phyloP scores from a whole-genome alignment of 2,797 vertebrate species.

The Loriculus beryllinus region DNA sequence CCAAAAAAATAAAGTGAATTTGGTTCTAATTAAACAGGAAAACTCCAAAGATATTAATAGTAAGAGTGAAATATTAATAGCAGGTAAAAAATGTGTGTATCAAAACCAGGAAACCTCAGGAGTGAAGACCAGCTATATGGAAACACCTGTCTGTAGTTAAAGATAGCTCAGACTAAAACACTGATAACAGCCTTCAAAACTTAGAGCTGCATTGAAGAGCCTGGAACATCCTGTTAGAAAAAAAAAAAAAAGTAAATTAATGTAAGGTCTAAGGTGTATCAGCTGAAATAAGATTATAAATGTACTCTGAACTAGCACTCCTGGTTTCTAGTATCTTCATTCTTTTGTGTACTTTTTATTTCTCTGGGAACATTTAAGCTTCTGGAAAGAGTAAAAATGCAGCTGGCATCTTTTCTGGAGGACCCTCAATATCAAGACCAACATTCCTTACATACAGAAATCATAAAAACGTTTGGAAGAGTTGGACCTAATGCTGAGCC shows the following conservation, averaged over 20 bases:
- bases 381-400: slow-evolving; percentile 98
- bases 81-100: background rate
- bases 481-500: slow-evolving; percentile 97
- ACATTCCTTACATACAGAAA: slow-evolving; percentile 96
- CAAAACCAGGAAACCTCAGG: background rate
- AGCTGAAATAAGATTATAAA: background rate
- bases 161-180: background rate
- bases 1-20: background rate
- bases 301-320: background rate
- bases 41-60: background rate
- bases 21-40: background rate
- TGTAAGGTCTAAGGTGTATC: background rate
- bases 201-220: background rate
- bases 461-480: slow-evolving; percentile 95
- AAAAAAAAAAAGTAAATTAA: background rate
- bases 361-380: slow-evolving; percentile 78
- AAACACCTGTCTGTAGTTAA: background rate
- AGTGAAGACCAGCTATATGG: background rate
- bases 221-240: background rate
- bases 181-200: background rate
- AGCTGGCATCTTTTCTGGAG: slow-evolving; percentile 95
- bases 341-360: slow-evolving; percentile 5
- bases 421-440: slow-evolving; percentile 98
- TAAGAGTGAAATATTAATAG: background rate
- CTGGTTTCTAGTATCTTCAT: background rate